Evolutionary conservation across 2,888 invertebrate species (phyloP).

Genomic region (Drosophila anceps): DNA sequence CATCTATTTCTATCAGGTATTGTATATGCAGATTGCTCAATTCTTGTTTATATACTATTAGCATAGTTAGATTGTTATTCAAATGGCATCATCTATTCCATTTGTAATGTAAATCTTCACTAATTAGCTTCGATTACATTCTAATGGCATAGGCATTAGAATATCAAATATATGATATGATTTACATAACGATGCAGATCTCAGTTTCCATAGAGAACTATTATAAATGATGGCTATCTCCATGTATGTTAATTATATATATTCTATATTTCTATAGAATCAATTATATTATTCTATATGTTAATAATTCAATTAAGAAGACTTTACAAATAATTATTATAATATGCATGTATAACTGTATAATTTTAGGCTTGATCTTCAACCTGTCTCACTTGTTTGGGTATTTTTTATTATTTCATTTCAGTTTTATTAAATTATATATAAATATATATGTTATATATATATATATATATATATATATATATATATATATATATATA

Average conservation of each 20-base stretch:
- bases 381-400: not conserved
- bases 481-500: not conserved
- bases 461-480: not conserved
- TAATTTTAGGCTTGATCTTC: not conserved
- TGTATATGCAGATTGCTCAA: not conserved
- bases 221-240: not conserved
- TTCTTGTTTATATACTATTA: not conserved
- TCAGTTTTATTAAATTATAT: not conserved
- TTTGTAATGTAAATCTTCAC: not conserved
- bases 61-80: not conserved
- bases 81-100: not conserved
- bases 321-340: not conserved
- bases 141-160: not conserved
- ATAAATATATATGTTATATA: not conserved
- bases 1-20: not conserved
- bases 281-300: not conserved
- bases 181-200: not conserved
- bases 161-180: conserved; percentile 1
- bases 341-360: not conserved
- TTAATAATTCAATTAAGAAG: not conserved
- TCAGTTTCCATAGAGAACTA: not conserved
- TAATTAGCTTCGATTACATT: conserved; percentile 6
- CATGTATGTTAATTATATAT: not conserved
- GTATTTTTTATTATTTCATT: not conserved
- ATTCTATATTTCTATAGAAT: not conserved